phyloP scores from a whole-genome alignment of 2,888 invertebrate species.

The Coronaproctus castanopsis region DNA sequence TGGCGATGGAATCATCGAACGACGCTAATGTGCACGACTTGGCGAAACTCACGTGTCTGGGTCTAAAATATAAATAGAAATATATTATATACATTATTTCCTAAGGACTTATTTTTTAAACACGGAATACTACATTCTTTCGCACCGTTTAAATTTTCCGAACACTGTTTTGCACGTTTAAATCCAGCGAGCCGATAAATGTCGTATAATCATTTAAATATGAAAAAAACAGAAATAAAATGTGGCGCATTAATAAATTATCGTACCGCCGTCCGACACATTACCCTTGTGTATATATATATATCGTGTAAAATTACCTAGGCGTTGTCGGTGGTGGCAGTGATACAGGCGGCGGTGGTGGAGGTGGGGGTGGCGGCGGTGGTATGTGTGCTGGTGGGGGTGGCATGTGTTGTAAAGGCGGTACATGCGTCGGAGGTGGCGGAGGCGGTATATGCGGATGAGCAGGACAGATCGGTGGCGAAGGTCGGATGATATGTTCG shows the following conservation, averaged over 20 bases:
- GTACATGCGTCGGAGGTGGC: constrained; percentile 23
- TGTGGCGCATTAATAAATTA: no score
- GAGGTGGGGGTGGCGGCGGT: constrained; percentile 23
- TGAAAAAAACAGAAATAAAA: no score
- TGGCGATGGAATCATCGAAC: constrained; percentile 41
- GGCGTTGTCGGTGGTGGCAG: constrained; percentile 22
- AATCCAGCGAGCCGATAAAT: no score
- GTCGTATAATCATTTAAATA: no score
- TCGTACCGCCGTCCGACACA: no score
- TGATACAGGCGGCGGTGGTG: constrained; percentile 37
- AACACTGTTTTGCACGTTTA: no score
- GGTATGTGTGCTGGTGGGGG: constrained; percentile 20
- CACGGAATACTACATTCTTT: background rate
- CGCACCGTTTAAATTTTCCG: no score
- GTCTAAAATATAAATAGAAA: constrained; percentile 31
- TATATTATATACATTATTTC: constrained; percentile 8
- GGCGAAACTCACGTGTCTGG: constrained; percentile 79
- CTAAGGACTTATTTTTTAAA: background rate
- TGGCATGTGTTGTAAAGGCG: no score
- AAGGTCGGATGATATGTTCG: constrained; percentile 11
- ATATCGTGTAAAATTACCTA: no score
- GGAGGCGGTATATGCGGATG: constrained; percentile 19
- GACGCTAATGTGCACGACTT: constrained; percentile 70
- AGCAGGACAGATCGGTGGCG: constrained; percentile 17
- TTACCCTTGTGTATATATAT: no score